Evolutionary conservation across 2,797 vertebrate genomes (phyloP), one percentile per base, ranked within the genome.

Genomic region (Alfaro cultratus): DNA sequence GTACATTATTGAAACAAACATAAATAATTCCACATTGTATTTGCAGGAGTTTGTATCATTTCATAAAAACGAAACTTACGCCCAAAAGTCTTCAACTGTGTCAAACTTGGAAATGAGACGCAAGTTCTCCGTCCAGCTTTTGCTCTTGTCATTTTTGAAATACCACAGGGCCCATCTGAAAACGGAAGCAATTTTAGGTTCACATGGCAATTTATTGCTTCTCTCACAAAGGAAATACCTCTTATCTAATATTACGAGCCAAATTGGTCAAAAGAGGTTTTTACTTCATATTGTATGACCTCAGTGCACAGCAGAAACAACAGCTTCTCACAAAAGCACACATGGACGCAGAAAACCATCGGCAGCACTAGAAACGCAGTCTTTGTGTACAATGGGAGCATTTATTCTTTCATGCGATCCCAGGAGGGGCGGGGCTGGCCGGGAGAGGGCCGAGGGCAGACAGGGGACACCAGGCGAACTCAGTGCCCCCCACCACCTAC

Each of bases 41-140:
- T 39, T 68, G 36, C 5, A 41, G 4, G 64, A 39, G 36, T 26
- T 41, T 41, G 36, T 36, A 68, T 26, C 21, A 31, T 62, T 31
- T 31, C 31, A 64, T 34, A 71, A 41, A 41, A 21, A 12, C 6
- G 3, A 87, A 47, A 95, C 96, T 94, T 96, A 97, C 96, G 96
- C 96, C 96, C 96, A 97, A 87, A 97, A 97, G 90, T 97, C 96
- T 88, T 97, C 96, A 87, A 97, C 96, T 75, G 96, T 96, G 91
- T 96, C 96, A 93, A 97, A 97, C 84, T 96, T 96, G 80, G 96
- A 95, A 87, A 97, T 97, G 84, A 96, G 95, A 90, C 96, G 95
- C 85, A 97, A 75, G 82, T 96, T 97, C 91, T 97, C 96, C 36
- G 95, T 95, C 96, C 96, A 97, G 90, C 93, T 95, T 96, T 97